These are phyloP conservation scores for Nebria brevicollis DNA, from an alignment of 2,888 invertebrate species.

Conservation along the genomic window DNA sequence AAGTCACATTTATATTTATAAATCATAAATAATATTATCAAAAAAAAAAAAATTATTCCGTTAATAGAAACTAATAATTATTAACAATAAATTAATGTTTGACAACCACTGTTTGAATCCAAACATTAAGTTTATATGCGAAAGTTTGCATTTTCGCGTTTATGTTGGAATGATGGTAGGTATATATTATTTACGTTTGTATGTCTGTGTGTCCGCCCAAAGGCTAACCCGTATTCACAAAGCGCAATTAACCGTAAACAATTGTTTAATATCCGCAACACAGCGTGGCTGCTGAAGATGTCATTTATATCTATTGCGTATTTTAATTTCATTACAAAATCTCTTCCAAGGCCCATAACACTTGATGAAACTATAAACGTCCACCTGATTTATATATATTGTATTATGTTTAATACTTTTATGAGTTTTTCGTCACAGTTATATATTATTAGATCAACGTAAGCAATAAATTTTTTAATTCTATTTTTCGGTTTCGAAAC, in stretches of 20 bases:
- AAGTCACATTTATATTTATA: neutral
- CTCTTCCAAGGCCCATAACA: neutral
- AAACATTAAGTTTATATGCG: constrained; percentile 5
- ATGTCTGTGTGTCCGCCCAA: neutral
- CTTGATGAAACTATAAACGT: neutral
- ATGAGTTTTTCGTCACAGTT: neutral
- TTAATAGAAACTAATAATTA: neutral
- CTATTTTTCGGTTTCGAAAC: neutral
- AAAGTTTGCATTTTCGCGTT: neutral
- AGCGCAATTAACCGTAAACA: constrained; percentile 38
- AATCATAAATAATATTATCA: neutral
- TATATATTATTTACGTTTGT: neutral
- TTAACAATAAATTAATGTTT: neutral
- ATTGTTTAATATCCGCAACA: constrained; percentile 34
- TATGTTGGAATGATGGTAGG: constrained; percentile 4
- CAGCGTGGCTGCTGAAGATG: constrained; percentile 16
- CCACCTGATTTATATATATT: neutral
- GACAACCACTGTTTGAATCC: neutral
- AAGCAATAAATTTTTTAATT: neutral
- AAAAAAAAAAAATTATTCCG: neutral
- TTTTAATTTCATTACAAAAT: neutral
- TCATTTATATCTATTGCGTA: no score
- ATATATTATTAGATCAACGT: neutral
- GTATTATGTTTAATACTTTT: neutral
- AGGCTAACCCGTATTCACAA: constrained; percentile 30